phyloP scores from a whole-genome alignment of 2,113 vertebrate species.

The Glaucomys volans region DNA sequence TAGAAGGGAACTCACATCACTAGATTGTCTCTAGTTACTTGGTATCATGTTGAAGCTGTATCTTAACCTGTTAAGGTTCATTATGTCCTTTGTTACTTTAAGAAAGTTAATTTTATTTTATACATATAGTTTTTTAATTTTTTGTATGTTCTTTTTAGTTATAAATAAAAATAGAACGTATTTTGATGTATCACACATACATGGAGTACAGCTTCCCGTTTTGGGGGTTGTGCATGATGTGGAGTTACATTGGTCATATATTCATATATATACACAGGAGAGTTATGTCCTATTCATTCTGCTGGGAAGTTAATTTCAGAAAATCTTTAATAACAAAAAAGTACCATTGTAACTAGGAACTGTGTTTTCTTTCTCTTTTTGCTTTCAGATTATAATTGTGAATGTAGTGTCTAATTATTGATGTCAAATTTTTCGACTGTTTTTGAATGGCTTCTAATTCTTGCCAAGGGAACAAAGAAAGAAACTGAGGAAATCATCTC shows the following conservation, averaged over 20 bases:
- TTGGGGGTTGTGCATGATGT: too few relatives aligned
- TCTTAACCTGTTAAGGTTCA: neutral
- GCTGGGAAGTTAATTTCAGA: slow-evolving; percentile 4
- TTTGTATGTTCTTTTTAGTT: too few relatives aligned
- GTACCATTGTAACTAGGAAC: neutral
- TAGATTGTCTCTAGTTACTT: neutral
- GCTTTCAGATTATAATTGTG: neutral
- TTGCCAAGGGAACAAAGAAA: slow-evolving; percentile 43
- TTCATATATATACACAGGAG: too few relatives aligned
- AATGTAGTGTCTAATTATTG: slow-evolving; percentile 28
- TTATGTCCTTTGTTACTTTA: neutral
- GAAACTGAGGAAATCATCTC: slow-evolving; percentile 57
- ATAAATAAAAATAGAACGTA: too few relatives aligned
- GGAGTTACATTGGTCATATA: too few relatives aligned
- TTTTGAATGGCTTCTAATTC: slow-evolving; percentile 36
- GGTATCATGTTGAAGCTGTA: neutral
- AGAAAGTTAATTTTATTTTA: neutral
- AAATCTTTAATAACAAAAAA: slow-evolving; percentile 30
- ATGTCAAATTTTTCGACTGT: slow-evolving; percentile 1
- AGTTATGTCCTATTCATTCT: too few relatives aligned
- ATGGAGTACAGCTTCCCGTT: too few relatives aligned
- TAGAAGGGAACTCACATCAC: neutral
- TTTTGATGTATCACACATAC: too few relatives aligned
- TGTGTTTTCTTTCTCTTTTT: neutral
- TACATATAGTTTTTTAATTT: too few relatives aligned